Evolutionary conservation across 1,140 invertebrate species (phyloP), one percentile per base, ranked within the genome.

Genomic region (Goniozus legneri): DNA sequence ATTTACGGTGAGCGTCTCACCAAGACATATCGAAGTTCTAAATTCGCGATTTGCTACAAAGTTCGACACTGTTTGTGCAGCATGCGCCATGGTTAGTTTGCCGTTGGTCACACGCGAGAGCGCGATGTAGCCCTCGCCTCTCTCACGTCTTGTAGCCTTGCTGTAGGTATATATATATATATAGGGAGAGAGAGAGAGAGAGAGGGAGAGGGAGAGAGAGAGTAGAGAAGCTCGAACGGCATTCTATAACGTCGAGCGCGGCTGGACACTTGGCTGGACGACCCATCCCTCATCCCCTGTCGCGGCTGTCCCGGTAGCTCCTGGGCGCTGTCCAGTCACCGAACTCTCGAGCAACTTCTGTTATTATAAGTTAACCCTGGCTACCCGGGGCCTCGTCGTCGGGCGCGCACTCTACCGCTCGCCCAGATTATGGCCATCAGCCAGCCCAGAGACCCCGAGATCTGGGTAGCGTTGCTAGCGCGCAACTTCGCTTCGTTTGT

Each of bases 291-390:
- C 60, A 75, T 71, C 69, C 65, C 58, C 62, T 62, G 60, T 62
- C 56, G 53, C 58, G 57, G 61, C 58, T 64, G 61, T 64, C 64
- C 61, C n/a, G n/a, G 44, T 38, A 51, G 52, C 59, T 54, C 43
- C 60, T 47, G 54, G 58, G 53, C 54, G 47, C 47, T 71, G 63
- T 65, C 70, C 70, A 65, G 69, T 63, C 63, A 60, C 64, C 59
- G 62, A 64, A 65, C 69, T 71, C 69, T 61, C 64, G 50, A 64
- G 56, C 58, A 75, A 75, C 70, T 75, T 73, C 60, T 75, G 72
- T 75, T 75, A 75, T 75, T 75, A 75, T 75, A 75, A 75, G 71
- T 73, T 75, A 71, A 73, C 69, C 67, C 62, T 56, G 52, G 52
- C n/a, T 47, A 56, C 60, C 52, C 46, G 31, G 16, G 2, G 30